phyloP scores from a whole-genome alignment of 2,888 invertebrate species.

The Mimachlamys varia region DNA sequence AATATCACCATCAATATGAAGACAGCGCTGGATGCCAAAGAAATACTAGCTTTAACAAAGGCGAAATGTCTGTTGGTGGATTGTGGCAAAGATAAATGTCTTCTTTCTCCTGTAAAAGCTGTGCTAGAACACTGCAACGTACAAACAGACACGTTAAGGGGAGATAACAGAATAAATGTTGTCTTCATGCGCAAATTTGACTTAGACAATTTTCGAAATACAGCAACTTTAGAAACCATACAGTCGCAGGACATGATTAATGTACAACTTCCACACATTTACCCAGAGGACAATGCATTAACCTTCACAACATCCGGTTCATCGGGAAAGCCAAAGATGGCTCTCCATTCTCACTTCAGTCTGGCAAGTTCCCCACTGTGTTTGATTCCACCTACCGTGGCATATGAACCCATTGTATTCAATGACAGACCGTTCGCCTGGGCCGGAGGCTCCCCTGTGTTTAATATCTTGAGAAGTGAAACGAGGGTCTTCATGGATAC shows the following conservation, averaged over 20 bases:
- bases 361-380: background rate
- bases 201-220: too few species aligned
- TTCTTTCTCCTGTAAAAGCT: background rate
- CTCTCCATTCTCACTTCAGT: slow-evolving; percentile 43
- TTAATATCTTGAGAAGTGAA: background rate
- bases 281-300: slow-evolving; percentile 41
- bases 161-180: background rate
- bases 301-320: slow-evolving; percentile 43
- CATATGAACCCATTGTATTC: background rate
- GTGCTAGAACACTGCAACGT: background rate
- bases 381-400: background rate
- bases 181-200: background rate
- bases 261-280: slow-evolving; percentile 31
- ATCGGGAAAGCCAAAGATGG: slow-evolving; percentile 44
- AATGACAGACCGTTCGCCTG: background rate
- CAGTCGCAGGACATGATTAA: background rate
- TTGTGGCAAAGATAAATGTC: background rate
- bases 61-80: background rate
- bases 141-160: too few species aligned
- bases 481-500: background rate
- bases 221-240: background rate
- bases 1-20: background rate
- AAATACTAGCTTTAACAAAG: background rate
- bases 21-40: background rate
- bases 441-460: background rate